Percentiles rank a stretch among this genome's conserved stretches.
These are phyloP conservation scores for Leptinotarsa lineolata DNA, from an alignment of 1,140 invertebrate species.

Conservation along the genomic window DNA sequence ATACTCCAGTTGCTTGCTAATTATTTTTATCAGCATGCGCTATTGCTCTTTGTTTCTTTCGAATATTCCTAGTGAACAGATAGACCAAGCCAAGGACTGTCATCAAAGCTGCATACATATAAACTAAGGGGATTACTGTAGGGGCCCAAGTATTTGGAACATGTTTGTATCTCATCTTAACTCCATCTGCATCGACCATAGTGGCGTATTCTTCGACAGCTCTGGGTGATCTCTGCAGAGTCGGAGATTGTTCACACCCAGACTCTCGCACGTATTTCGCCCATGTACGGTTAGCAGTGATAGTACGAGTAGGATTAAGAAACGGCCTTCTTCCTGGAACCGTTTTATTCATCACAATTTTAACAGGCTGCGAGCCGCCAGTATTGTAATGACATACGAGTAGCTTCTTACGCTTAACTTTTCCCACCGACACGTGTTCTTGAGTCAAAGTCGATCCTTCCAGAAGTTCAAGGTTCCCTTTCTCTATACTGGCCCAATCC, in stretches of 20 bases:
- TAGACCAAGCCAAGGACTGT: conserved; percentile 39
- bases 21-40: conserved; percentile 27
- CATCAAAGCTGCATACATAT: conserved; percentile 42
- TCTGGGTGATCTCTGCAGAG: conserved; percentile 38
- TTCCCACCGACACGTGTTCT: conserved; percentile 61
- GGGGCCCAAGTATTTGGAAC: conserved; percentile 45
- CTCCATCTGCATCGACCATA: conserved; percentile 30
- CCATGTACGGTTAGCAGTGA: conserved; percentile 69
- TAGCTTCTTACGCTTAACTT: conserved; percentile 67
- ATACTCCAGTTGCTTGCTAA: conserved; percentile 6
- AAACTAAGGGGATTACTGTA: conserved; percentile 40
- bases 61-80: conserved; percentile 30
- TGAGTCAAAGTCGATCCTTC: conserved; percentile 67
- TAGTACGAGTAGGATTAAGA: conserved; percentile 61
- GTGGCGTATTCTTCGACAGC: conserved; percentile 28
- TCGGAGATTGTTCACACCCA: conserved; percentile 60
- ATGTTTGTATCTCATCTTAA: conserved; percentile 33
- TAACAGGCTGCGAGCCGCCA: conserved; percentile 32
- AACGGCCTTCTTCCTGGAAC: conserved; percentile 62
- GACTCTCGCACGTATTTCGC: conserved; percentile 73
- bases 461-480: conserved; percentile 67
- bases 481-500: conserved; percentile 70
- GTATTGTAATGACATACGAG: conserved; percentile 69
- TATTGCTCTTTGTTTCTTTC: background rate
- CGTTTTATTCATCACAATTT: conserved; percentile 55